Conservation (phyloP, 2,797 vertebrate species). For the Melanotaenia nigrans region DNA sequence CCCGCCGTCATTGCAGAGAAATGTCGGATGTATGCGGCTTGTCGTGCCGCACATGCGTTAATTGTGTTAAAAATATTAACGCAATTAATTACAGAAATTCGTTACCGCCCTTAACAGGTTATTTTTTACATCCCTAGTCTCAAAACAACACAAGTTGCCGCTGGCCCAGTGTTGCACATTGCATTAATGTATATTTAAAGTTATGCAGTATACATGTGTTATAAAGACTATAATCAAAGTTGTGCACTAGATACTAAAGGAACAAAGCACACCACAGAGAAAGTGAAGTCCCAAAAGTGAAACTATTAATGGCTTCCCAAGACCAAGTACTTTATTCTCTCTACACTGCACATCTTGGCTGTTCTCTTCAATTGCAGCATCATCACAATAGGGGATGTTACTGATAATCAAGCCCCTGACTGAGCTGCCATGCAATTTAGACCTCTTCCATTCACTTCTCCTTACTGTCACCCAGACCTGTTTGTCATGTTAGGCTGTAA, state of each 20-base stretch:
- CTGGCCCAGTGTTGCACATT: background rate
- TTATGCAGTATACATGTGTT: constrained; percentile 2
- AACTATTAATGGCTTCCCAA: constrained; percentile 72
- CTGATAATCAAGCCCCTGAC: constrained; percentile 82
- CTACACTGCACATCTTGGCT: constrained; percentile 67
- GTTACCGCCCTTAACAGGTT: no score
- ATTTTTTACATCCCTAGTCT: no score
- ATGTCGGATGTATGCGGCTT: no score
- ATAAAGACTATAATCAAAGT: constrained; percentile 17
- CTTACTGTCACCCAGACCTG: constrained; percentile 75
- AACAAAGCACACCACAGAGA: constrained; percentile 53
- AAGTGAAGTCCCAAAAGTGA: constrained; percentile 69
- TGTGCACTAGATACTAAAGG: constrained; percentile 8
- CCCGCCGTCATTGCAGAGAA: no score
- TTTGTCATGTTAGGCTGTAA: constrained; percentile 77
- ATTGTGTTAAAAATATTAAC: no score
- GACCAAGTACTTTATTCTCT: constrained; percentile 76
- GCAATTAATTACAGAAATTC: no score
- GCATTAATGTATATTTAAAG: background rate
- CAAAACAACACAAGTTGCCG: background rate
- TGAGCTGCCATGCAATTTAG: constrained; percentile 81
- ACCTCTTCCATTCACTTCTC: constrained; percentile 77
- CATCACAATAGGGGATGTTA: constrained; percentile 81
- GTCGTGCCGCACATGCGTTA: no score
- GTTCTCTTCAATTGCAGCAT: constrained; percentile 77